phyloP scores from a whole-genome alignment of 2,888 invertebrate genomes.

The Aplocera efformata region DNA sequence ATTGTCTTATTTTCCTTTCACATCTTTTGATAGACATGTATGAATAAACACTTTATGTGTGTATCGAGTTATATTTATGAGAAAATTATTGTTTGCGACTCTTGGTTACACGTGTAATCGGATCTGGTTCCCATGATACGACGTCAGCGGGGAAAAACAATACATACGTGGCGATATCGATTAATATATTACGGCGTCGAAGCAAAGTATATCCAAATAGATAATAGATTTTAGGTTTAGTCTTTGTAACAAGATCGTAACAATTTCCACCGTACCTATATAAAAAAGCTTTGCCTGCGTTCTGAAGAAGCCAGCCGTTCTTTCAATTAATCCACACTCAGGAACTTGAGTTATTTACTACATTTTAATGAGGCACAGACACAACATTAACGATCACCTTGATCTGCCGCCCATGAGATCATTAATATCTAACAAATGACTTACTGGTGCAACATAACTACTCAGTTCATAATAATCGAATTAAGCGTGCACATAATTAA shows the following conservation, averaged over 20 bases:
- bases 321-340: too few species aligned
- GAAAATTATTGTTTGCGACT: conserved; percentile 5
- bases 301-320: too few species aligned
- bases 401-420: conserved; percentile 42
- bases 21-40: not conserved
- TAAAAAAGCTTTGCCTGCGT: too few species aligned
- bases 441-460: too few species aligned
- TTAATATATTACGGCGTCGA: too few species aligned
- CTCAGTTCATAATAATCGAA: too few species aligned
- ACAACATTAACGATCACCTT: conserved; percentile 40
- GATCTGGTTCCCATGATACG: conserved; percentile 36
- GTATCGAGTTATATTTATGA: too few species aligned
- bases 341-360: conserved; percentile 15
- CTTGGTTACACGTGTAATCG: conserved; percentile 35
- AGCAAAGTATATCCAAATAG: too few species aligned
- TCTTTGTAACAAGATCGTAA: too few species aligned
- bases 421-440: conserved; percentile 9
- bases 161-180: not conserved
- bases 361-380: conserved; percentile 8
- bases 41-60: not conserved
- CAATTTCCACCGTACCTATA: too few species aligned
- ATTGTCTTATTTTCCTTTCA: not conserved
- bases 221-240: too few species aligned
- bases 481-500: too few species aligned
- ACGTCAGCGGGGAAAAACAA: conserved; percentile 27